Base-by-base conservation (phyloP, 2,797 vertebrate species). In the Acrossocheilus wenchowensis region DNA sequence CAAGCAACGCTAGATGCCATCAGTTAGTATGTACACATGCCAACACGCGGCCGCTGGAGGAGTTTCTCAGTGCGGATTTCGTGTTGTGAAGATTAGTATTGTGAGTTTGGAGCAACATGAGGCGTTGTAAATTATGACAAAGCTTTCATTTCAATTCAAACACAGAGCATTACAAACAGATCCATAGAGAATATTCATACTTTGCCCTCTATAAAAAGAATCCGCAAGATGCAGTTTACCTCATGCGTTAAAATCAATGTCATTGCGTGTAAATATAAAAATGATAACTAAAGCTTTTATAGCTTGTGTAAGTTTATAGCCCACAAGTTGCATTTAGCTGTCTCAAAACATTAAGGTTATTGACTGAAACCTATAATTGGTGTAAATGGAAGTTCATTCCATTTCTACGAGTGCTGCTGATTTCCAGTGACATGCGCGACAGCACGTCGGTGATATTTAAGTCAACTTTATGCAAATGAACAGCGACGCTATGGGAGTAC, bases 401-500 rank as follows among this genome's bases (percentile, higher is more conserved):
- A 2, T 34, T 52, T 52, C 8, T 34, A 30, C 17, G 1, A 30
- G 26, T 36, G 5, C 54, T 52, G 2, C 9, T 52, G 75, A 78
- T 57, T 57, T 78, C 23, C 52, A 60, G 21, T 41, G 52, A 41
- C 34, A n/a, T 45, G 8, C 6, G n/a, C 6, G 23, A 30, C 78
- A 80, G 39, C 36, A 64, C 10, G n/a, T 48, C 4, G n/a, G n/a
- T 26, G 39, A 64, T 80, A 39, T 80, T 80, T 43, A 80, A 64
- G 57, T 80, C 39, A 80, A 43, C 54, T 45, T 80, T 45, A 64
- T 80, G 57, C 39, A 43, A 80, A 80, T 30, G 0, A 41, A 64
- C 7, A 80, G 39, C 23, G 6, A 19, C 0, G 7, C 36, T 17
- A 64, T 10, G 17, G n/a, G 36, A 30, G n/a, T 66, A 4, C 78